Percentiles rank a stretch among this genome's conserved stretches.
phyloP scores from a whole-genome alignment of 1,140 invertebrate species.

The Kradibia gibbosae region DNA sequence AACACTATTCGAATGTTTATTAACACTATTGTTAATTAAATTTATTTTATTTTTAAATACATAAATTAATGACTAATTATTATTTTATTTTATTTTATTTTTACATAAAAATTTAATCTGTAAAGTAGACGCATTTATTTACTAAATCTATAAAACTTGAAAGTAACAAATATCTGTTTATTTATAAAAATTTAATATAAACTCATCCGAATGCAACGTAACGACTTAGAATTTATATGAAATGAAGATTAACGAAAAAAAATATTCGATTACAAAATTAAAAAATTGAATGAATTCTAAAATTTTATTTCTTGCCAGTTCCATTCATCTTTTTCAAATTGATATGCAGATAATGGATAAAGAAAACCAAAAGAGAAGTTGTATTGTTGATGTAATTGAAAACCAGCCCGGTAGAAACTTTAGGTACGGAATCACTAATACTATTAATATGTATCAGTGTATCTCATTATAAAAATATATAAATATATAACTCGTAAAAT shows the following conservation, averaged over 20 bases:
- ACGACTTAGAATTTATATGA: slow-evolving; percentile 45
- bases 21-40: slow-evolving; percentile 1
- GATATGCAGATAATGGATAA: slow-evolving; percentile 52
- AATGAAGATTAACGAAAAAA: slow-evolving; percentile 36
- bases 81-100: neutral
- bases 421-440: slow-evolving; percentile 72
- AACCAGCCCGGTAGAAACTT: slow-evolving; percentile 72
- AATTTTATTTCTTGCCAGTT: slow-evolving; percentile 46
- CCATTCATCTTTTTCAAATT: slow-evolving; percentile 41
- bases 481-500: slow-evolving; percentile 67
- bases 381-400: slow-evolving; percentile 70
- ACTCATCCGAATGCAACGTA: slow-evolving; percentile 40
- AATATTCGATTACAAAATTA: slow-evolving; percentile 32
- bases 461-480: slow-evolving; percentile 66
- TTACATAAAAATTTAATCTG: too few relatives aligned
- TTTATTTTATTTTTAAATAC: neutral
- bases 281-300: slow-evolving; percentile 27
- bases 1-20: neutral
- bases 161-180: slow-evolving; percentile 38
- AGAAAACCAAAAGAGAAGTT: slow-evolving; percentile 58
- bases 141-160: slow-evolving; percentile 1
- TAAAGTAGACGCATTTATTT: slow-evolving; percentile 7
- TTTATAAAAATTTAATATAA: slow-evolving; percentile 18
- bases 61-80: neutral
- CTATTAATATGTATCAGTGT: slow-evolving; percentile 72